Evolutionary conservation across 1,140 invertebrate genomes (phyloP), one percentile per base, ranked within the genome.

Genomic region (Rhynchophorus ferrugineus): DNA sequence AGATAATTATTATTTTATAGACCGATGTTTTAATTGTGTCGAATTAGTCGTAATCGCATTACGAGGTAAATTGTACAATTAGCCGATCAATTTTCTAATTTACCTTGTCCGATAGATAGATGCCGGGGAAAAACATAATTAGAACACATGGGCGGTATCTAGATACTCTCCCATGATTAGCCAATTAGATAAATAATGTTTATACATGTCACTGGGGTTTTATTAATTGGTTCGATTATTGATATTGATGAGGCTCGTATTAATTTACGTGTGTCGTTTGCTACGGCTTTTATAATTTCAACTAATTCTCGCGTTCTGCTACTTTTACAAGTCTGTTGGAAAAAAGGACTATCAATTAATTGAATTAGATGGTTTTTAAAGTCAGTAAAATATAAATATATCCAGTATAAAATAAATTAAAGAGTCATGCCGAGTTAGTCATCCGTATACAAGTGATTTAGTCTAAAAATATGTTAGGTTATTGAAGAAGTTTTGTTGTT

Each of bases 121-220:
- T 29, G 5, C 43, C 44, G 20, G 29, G 38, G 29, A 43, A 44
- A 37, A 51, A 24, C 14, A 36, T 45, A 44, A 52, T 9, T 45
- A 20, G 50, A 42, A 34, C 29, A 18, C 13, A 33, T n/a, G 13
- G 11, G 29, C 16, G 22, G 36, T n/a, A n/a, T n/a, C n/a, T n/a
- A n/a, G n/a, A n/a, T n/a, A n/a, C n/a, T n/a, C n/a, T n/a, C n/a
- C n/a, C n/a, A 52, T 33, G 34, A 38, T 44, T 46, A 52, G 44
- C 50, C 50, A 52, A 52, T 52, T 52, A 52, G 42, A 52, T 44
- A 45, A 52, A 52, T 52, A 52, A 45, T 46, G 50, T 52, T 52
- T 52, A 52, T 45, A 52, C 41, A 52, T 52, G 50, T 52, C 50
- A 44, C 50, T 44, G 8, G 47, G 19, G 39, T 43, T 50, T 29